phyloP scores from a whole-genome alignment of 2,797 vertebrate genomes.

The Sebastes ruberrimus region DNA sequence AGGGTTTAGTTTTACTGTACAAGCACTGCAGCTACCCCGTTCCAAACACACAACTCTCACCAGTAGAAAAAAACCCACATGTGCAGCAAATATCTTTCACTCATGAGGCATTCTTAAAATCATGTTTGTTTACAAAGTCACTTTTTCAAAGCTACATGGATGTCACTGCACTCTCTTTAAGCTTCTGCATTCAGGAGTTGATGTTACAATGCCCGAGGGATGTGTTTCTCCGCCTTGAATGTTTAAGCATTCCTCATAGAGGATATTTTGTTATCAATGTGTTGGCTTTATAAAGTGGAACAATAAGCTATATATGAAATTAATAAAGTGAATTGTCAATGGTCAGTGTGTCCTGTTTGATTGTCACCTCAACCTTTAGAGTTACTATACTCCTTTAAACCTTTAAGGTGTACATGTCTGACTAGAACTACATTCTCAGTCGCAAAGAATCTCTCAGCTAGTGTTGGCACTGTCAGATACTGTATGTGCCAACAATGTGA shows the following conservation, averaged over 20 bases:
- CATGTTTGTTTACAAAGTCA: conserved; percentile 73
- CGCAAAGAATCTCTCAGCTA: not conserved
- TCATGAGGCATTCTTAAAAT: conserved; percentile 52
- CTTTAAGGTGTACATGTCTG: not conserved
- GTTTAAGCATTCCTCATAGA: conserved; percentile 42
- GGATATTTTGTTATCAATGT: conserved; percentile 40
- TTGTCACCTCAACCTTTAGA: not conserved
- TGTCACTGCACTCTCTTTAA: conserved; percentile 57
- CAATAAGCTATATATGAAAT: conserved; percentile 83
- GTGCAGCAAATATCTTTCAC: conserved; percentile 40
- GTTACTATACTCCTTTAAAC: not conserved
- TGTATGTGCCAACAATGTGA: conserved; percentile 4
- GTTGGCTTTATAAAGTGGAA: conserved; percentile 49
- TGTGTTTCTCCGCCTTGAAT: conserved; percentile 52
- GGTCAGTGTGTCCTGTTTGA: conserved; percentile 7
- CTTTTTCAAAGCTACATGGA: conserved; percentile 62
- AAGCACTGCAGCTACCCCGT: conserved; percentile 48
- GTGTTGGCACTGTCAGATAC: not conserved
- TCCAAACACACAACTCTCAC: conserved; percentile 42
- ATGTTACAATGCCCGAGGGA: conserved; percentile 31
- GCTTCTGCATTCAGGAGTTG: conserved; percentile 61
- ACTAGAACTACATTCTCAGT: not conserved
- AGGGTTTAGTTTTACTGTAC: conserved; percentile 53
- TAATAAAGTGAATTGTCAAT: conserved; percentile 72
- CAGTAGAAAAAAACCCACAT: conserved; percentile 37